Base-by-base conservation (phyloP, 2,888 invertebrate species). In the Malacosoma neustria region DNA sequence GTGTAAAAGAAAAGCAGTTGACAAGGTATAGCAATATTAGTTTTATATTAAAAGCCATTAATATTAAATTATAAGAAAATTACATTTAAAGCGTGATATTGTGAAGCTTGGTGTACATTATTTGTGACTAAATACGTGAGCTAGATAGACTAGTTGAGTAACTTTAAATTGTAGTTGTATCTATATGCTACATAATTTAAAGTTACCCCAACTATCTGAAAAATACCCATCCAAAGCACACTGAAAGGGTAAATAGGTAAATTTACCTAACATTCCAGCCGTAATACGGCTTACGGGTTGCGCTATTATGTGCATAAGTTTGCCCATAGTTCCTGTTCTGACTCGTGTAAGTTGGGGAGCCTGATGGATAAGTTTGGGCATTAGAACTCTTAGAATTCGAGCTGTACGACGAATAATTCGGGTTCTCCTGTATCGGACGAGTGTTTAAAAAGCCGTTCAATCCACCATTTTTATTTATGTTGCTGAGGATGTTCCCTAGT, bases 201-300 rank as follows among this genome's bases (percentile, higher is more conserved):
- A n/a, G n/a, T n/a, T n/a, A n/a, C n/a, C n/a, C n/a, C n/a, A n/a
- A n/a, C n/a, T n/a, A n/a, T n/a, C n/a, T n/a, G n/a, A n/a, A 42
- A 46, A 46, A 40, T 44, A 45, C 44, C 48, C 39, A 48, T 44
- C 49, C 38, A 51, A 54, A 49, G 45, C 60, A 64, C 22, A 22
- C n/a, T n/a, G n/a, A n/a, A n/a, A n/a, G n/a, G n/a, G n/a, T n/a
- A 22, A 22, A 9, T 22, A 22, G 43, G 36, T 35, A 47, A 58
- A 71, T 70, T 87, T 87, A 87, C 87, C 87, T 79, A 69, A 79
- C 58, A 42, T 72, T 79, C 85, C 85, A 85, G 46, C 85, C 85
- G 52, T 84, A 87, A 36, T 64, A 67, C 13, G 87, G 84, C 50
- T 62, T 74, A 54, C 64, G 60, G 14, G 72, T 56, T 32, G 74